Percentiles rank a stretch among this genome's conserved stretches.
Evolutionary conservation across 2,797 vertebrate genomes (phyloP).

Genomic region (Florisuga fusca): DNA sequence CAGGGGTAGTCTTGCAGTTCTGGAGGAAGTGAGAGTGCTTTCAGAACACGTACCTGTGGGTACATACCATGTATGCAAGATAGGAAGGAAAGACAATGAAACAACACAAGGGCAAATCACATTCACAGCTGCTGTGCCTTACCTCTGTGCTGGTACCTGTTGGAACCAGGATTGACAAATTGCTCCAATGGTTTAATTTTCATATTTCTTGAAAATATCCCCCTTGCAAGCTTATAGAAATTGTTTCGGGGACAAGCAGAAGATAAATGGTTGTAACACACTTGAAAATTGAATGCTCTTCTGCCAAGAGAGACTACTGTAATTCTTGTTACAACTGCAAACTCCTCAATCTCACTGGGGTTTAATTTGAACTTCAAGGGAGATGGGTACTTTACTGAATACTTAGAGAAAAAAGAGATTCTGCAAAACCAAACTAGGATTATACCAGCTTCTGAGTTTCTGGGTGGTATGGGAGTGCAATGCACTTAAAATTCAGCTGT

Average conservation of each 20-base stretch:
- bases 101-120: neutral
- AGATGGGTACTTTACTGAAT: neutral
- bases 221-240: neutral
- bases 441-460: neutral
- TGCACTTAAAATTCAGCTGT: neutral
- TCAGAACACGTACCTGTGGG: accelerated
- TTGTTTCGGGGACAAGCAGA: neutral
- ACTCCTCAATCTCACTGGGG: neutral
- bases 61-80: neutral
- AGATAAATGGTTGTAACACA: neutral
- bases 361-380: neutral
- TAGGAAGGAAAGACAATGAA: neutral
- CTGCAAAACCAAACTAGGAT: neutral
- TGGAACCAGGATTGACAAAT: neutral
- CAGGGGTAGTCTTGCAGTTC: neutral
- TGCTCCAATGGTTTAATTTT: constrained; percentile 27
- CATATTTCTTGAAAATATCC: neutral
- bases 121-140: neutral
- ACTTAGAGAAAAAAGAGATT: neutral
- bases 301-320: neutral
- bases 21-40: neutral
- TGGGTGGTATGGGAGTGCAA: neutral
- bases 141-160: neutral
- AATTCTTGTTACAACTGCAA: neutral
- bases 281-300: neutral